Evolutionary conservation across 2,797 vertebrate genomes (phyloP).

Genomic region (Alexandromys oeconomus): DNA sequence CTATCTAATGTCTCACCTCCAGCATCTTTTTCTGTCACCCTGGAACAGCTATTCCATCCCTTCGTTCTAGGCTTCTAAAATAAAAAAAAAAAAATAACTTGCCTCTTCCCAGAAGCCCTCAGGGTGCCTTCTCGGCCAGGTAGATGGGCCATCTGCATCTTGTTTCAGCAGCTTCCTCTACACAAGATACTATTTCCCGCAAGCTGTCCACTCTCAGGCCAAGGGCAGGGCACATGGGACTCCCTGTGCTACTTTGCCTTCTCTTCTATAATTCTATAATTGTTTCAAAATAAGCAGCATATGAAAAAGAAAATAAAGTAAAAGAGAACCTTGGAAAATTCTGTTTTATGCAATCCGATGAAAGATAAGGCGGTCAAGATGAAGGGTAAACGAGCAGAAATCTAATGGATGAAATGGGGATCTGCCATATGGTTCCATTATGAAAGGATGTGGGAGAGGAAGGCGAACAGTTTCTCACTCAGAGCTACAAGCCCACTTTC

Average conservation of each 20-base stretch:
- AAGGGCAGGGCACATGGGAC: fast-evolving
- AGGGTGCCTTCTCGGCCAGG: not conserved
- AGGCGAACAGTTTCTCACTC: not conserved
- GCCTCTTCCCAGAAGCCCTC: not conserved
- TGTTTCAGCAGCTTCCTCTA: not conserved
- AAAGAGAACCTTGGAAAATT: not conserved
- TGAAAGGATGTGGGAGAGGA: not conserved
- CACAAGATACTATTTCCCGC: not conserved
- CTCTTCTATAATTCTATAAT: not conserved
- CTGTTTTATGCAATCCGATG: not conserved
- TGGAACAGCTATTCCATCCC: not conserved
- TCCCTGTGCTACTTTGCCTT: not conserved
- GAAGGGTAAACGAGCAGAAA: not conserved
- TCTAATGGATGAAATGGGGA: not conserved
- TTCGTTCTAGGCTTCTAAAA: not conserved
- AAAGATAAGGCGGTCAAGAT: not conserved
- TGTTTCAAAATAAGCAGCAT: not conserved
- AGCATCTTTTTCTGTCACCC: not conserved
- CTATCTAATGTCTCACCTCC: too few species aligned
- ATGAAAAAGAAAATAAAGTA: not conserved
- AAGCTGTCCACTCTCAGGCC: not conserved
- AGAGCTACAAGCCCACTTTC: not conserved
- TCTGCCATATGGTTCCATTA: not conserved
- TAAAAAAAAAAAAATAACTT: too few species aligned
- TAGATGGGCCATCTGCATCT: not conserved